Evolutionary conservation across 2,113 vertebrate genomes (phyloP).

Genomic region (Nibea albiflora): DNA sequence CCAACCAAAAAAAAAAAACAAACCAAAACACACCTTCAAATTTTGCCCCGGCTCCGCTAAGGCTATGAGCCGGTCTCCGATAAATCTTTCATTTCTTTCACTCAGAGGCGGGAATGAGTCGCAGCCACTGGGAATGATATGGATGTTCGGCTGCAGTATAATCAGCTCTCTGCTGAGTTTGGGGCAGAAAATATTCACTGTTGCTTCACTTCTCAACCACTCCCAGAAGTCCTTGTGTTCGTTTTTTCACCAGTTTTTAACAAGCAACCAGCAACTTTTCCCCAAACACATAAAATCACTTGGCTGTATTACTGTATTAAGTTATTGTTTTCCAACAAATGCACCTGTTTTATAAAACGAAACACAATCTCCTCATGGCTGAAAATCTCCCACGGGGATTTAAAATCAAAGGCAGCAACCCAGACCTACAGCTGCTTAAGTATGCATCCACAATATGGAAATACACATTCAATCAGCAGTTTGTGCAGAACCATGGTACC

Average conservation of each 20-base stretch:
- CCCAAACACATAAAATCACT: constrained; percentile 1
- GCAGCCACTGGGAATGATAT: constrained; percentile 26
- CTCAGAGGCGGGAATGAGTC: constrained; percentile 31
- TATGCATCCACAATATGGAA: not conserved
- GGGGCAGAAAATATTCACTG: constrained; percentile 21
- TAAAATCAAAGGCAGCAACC: not conserved
- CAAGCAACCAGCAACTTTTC: constrained; percentile 1
- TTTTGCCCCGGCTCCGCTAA: not conserved
- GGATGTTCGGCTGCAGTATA: constrained; percentile 49
- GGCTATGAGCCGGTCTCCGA: constrained; percentile 20
- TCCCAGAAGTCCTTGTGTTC: not conserved
- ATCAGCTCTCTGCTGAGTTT: constrained; percentile 58
- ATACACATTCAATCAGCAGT: not conserved
- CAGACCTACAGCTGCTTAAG: not conserved
- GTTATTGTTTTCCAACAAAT: not conserved
- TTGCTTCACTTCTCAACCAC: not conserved
- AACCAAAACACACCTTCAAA: constrained; percentile 5
- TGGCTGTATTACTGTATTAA: not conserved
- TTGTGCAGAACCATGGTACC: not conserved
- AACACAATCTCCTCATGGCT: not conserved
- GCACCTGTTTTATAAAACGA: not conserved
- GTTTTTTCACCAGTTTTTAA: constrained; percentile 15
- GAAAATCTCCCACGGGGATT: not conserved
- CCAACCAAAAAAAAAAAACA: not conserved
- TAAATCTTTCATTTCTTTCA: constrained; percentile 64